A percentile compares a stretch with the other conserved stretches of the same genome.
phyloP scores from a whole-genome alignment of 37 sponge, comb jelly and placozoan species.

The Haliclona indistincta region DNA sequence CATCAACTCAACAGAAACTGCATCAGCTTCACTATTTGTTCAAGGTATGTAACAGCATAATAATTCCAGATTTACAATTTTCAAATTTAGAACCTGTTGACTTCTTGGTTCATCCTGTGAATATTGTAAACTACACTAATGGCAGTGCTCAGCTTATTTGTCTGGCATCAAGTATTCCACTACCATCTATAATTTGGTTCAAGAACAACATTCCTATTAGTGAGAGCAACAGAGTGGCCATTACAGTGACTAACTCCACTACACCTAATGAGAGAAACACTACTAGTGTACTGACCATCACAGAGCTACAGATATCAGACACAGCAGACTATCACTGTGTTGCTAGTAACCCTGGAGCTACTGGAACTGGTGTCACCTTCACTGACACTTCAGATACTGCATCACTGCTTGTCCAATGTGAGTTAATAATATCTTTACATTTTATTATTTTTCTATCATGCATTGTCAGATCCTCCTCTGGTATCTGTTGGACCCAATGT shows the following conservation, averaged over 20 bases:
- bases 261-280: constrained; percentile 7
- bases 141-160: neutral
- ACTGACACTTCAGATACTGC: constrained; percentile 7
- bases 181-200: neutral
- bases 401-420: constrained; percentile 1
- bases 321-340: constrained; percentile 1
- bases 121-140: neutral
- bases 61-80: too few species aligned
- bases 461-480: constrained; percentile 9
- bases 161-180: constrained; percentile 1
- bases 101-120: neutral
- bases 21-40: neutral
- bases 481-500: neutral
- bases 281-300: neutral
- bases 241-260: neutral
- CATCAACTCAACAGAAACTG: neutral
- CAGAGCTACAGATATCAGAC: neutral
- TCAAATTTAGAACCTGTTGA: neutral
- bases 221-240: neutral
- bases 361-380: neutral
- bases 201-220: neutral
- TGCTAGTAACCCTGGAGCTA: constrained; percentile 1
- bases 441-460: too few species aligned
- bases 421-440: too few species aligned
- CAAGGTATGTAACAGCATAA: constrained; percentile 13